phyloP scores from a whole-genome alignment of 2,113 vertebrate species.

The Dasyornis broadbenti region DNA sequence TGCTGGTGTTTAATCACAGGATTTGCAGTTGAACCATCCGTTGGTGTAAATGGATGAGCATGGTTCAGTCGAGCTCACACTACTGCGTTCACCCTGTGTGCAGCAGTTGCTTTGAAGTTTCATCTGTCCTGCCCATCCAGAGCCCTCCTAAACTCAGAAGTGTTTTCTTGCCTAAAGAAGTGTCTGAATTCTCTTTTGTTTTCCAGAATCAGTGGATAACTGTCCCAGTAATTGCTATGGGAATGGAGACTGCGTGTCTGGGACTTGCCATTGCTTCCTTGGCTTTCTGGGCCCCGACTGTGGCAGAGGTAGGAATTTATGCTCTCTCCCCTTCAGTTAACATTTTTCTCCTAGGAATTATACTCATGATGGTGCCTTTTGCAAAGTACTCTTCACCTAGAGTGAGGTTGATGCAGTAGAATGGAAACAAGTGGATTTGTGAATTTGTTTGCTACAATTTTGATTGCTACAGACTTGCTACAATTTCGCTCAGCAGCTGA shows the following conservation, averaged over 20 bases:
- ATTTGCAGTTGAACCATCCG: not conserved
- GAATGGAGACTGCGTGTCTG: constrained; percentile 93
- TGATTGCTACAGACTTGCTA: not conserved
- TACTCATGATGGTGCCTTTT: not conserved
- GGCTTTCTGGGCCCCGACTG: constrained; percentile 96
- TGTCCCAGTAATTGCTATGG: constrained; percentile 98
- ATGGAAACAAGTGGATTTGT: not conserved
- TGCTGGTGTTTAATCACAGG: not conserved
- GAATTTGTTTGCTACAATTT: not conserved
- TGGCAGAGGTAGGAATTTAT: constrained; percentile 82
- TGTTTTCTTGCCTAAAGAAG: not conserved
- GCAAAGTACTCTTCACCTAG: not conserved
- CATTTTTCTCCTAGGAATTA: not conserved
- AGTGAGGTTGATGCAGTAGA: not conserved
- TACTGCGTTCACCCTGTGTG: not conserved
- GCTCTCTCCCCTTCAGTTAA: not conserved
- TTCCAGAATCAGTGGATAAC: constrained; percentile 90
- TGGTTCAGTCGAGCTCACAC: not conserved
- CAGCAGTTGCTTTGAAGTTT: not conserved
- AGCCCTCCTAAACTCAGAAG: not conserved
- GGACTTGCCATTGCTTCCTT: constrained; percentile 93
- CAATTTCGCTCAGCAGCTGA: not conserved
- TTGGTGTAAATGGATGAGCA: not conserved
- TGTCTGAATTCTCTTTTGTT: not conserved
- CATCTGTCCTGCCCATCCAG: not conserved